Conservation (phyloP, 2,888 invertebrate species). For the Anagyrus pseudococci region DNA sequence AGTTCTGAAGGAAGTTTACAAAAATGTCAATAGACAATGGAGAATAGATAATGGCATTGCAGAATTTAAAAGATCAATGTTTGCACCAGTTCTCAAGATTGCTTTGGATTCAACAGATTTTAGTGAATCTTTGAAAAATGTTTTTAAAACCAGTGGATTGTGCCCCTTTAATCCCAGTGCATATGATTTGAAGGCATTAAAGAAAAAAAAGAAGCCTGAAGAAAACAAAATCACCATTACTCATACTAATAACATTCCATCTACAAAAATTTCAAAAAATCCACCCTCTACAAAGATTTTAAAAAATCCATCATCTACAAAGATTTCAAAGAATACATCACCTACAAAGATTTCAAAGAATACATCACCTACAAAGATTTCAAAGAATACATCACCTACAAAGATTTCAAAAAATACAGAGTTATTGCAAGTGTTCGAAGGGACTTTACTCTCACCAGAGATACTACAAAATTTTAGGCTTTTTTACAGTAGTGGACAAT, state of each 20-base stretch:
- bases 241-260: background rate
- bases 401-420: background rate
- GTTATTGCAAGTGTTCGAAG: background rate
- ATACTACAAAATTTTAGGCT: background rate
- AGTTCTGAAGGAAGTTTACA: slow-evolving; percentile 1
- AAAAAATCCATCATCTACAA: too few species aligned
- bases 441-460: background rate
- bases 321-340: background rate
- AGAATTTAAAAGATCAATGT: slow-evolving; percentile 7
- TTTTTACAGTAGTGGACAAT: background rate
- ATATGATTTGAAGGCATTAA: background rate
- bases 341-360: background rate
- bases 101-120: slow-evolving; percentile 5
- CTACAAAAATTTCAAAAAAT: too few species aligned
- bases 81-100: slow-evolving; percentile 1
- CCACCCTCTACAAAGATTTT: too few species aligned
- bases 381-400: background rate
- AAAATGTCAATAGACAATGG: background rate
- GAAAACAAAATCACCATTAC: too few species aligned
- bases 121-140: background rate
- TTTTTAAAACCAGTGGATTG: background rate
- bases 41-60: slow-evolving; percentile 4
- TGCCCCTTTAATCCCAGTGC: background rate
- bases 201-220: background rate
- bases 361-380: background rate